These are phyloP conservation scores for Eulemur mongoz DNA, from an alignment of 2,797 vertebrate genomes.

Conservation along the genomic window DNA sequence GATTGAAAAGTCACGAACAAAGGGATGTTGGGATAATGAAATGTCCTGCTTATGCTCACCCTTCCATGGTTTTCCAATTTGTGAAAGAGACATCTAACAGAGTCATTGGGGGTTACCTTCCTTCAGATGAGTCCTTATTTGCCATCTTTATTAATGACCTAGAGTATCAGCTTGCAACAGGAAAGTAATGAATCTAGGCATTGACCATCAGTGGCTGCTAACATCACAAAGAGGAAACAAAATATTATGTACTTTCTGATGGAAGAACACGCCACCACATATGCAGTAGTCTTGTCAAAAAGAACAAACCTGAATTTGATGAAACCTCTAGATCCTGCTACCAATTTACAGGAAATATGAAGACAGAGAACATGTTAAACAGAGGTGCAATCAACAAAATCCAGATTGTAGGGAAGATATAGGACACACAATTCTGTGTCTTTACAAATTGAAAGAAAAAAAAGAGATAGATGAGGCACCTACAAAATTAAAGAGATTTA, in stretches of 20 bases:
- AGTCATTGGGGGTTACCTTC: not conserved
- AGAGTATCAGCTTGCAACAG: not conserved
- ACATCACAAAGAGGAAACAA: not conserved
- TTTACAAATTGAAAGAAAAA: constrained; percentile 16
- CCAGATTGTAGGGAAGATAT: not conserved
- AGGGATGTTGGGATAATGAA: not conserved
- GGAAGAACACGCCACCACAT: not conserved
- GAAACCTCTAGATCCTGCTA: not conserved
- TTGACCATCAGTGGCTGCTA: not conserved
- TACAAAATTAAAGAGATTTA: constrained; percentile 21
- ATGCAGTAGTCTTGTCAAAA: not conserved
- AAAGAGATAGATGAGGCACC: not conserved
- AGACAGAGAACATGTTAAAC: constrained; percentile 3
- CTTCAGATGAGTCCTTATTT: constrained; percentile 18
- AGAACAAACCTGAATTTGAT: not conserved
- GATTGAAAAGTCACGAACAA: constrained; percentile 40
- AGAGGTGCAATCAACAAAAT: not conserved
- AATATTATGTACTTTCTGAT: not conserved
- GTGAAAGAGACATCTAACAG: not conserved
- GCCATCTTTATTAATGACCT: constrained; percentile 7
- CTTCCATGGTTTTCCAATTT: not conserved
- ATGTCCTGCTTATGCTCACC: not conserved
- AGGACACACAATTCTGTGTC: not conserved
- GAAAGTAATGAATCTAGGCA: not conserved
- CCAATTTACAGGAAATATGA: not conserved